These are phyloP conservation scores for Orthonevra nobilis DNA, from an alignment of 2,888 invertebrate genomes.

Conservation along the genomic window DNA sequence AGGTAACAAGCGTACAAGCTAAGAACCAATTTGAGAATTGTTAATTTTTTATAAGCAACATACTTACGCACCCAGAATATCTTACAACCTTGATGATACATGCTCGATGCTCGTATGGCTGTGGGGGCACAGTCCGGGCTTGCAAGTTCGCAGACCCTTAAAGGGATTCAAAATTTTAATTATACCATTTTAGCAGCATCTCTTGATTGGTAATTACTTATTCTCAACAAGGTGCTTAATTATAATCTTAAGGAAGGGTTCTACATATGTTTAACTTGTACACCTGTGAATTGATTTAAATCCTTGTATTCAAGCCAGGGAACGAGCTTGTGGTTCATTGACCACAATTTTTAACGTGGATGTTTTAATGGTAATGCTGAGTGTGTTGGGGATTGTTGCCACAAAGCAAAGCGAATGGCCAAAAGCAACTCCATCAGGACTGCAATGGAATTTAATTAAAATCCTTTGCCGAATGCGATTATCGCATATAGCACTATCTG, in stretches of 20 bases:
- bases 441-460: constrained; percentile 69
- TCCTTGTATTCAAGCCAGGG: background rate
- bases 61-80: constrained; percentile 44
- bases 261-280: background rate
- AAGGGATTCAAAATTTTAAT: constrained; percentile 60
- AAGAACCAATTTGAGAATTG: constrained; percentile 59
- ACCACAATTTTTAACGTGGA: constrained; percentile 28
- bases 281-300: background rate
- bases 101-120: too few relatives aligned
- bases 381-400: constrained; percentile 2
- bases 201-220: constrained; percentile 54
- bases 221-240: constrained; percentile 50
- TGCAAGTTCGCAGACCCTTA: constrained; percentile 41
- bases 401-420: constrained; percentile 60
- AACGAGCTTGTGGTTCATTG: constrained; percentile 26
- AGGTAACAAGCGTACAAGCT: constrained; percentile 45
- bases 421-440: constrained; percentile 61
- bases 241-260: constrained; percentile 26
- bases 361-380: background rate
- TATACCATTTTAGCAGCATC: constrained; percentile 24
- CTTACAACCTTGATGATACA: constrained; percentile 22
- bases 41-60: constrained; percentile 51
- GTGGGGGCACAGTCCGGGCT: background rate
- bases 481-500: constrained; percentile 46
- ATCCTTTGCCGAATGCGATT: constrained; percentile 64